Evolutionary conservation across 2,113 vertebrate genomes (phyloP).

Genomic region (Raja brachyura): DNA sequence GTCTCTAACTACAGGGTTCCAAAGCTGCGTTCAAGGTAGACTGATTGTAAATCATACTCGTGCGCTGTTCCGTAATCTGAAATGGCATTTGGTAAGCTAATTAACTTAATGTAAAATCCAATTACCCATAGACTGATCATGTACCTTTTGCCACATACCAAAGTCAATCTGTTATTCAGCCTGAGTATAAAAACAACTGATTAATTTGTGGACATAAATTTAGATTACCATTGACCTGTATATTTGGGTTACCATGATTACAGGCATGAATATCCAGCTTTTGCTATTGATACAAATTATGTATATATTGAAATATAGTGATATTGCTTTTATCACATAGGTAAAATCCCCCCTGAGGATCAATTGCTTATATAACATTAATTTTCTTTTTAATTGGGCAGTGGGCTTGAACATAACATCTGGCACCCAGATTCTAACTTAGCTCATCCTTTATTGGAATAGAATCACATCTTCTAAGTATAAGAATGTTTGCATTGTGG

Average conservation of each 20-base stretch:
- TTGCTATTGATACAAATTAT: neutral
- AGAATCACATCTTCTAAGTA: too few species aligned
- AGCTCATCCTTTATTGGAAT: too few species aligned
- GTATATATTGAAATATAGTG: too few species aligned
- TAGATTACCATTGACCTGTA: neutral
- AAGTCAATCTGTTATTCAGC: neutral
- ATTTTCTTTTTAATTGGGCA: too few species aligned
- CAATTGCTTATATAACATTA: too few species aligned
- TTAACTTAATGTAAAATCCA: slow-evolving; percentile 11
- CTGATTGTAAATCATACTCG: neutral
- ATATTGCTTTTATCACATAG: too few species aligned
- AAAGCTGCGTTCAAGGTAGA: neutral
- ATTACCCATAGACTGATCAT: neutral
- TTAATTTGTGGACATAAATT: neutral
- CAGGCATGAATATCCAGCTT: neutral
- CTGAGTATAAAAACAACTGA: neutral
- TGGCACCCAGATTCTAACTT: too few species aligned
- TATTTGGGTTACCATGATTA: neutral
- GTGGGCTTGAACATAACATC: too few species aligned
- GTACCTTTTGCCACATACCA: neutral
- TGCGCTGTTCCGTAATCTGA: neutral
- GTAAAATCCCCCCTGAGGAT: too few species aligned
- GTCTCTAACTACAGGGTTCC: neutral
- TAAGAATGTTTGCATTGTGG: too few species aligned
- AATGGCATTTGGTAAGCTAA: neutral